Conservation (phyloP, 2,113 vertebrate species). For the Cettia cetti region DNA sequence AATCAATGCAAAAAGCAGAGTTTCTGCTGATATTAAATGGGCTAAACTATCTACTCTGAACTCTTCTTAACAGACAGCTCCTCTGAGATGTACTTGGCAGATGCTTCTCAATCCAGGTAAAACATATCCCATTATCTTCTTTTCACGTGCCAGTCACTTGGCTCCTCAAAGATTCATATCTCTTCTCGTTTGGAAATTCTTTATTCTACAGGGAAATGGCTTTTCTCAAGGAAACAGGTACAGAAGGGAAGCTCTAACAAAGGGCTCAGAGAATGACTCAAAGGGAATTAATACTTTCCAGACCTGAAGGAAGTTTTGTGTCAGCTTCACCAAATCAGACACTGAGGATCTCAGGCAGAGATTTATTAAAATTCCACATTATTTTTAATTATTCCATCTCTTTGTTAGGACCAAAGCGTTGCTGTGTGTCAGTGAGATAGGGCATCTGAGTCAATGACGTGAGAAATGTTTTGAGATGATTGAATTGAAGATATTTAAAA, state of each 20-base stretch:
- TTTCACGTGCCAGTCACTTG: not conserved
- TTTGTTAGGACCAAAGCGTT: not conserved
- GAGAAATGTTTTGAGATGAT: not conserved
- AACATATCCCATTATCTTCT: conserved; percentile 46
- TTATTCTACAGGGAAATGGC: not conserved
- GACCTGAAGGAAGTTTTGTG: not conserved
- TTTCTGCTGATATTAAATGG: conserved; percentile 48
- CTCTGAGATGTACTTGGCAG: conserved; percentile 44
- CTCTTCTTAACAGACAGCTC: conserved; percentile 14
- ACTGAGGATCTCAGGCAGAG: not conserved
- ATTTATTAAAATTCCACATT: not conserved
- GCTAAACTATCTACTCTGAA: conserved; percentile 48
- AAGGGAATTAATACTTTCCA: not conserved
- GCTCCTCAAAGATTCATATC: conserved; percentile 16
- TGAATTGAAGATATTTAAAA: not conserved
- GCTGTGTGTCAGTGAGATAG: not conserved
- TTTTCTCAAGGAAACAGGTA: conserved; percentile 2
- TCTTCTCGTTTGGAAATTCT: conserved; percentile 23
- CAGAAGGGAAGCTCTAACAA: not conserved
- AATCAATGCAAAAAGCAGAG: conserved; percentile 34
- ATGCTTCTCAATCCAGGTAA: conserved; percentile 46
- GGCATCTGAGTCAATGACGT: not conserved
- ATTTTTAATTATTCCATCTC: not conserved
- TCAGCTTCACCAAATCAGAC: not conserved
- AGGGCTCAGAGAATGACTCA: not conserved